Conservation (phyloP, 2,113 vertebrate species). For the Myanophis thanlyinensis region DNA sequence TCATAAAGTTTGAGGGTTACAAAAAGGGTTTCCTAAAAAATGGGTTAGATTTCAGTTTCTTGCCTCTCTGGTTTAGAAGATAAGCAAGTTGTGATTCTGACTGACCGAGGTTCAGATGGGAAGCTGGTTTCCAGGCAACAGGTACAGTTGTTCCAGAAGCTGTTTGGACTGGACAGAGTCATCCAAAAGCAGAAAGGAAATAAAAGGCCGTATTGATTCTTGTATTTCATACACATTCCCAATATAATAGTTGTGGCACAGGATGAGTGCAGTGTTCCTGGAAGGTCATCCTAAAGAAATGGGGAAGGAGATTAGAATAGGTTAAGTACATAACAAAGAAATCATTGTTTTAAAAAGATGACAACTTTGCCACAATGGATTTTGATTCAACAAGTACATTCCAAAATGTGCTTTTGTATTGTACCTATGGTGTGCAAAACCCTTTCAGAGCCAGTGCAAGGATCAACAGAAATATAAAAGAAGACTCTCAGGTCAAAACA, state of each 20-base stretch:
- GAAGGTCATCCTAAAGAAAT: not conserved
- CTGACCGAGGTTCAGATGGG: not conserved
- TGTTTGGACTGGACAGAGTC: not conserved
- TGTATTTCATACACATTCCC: not conserved
- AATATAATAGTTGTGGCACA: not conserved
- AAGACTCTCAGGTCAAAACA: not conserved
- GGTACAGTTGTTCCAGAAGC: not conserved
- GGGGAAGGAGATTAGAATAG: not conserved
- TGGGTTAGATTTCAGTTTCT: not conserved
- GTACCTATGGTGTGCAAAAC: not conserved
- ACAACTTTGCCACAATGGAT: not conserved
- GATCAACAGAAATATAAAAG: not conserved
- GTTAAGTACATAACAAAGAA: not conserved
- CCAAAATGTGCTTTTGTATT: not conserved
- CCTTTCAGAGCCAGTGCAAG: not conserved
- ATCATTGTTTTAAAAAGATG: not conserved
- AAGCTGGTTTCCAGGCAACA: not conserved
- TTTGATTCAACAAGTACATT: not conserved
- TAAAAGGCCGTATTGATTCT: not conserved
- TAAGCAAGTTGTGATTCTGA: not conserved
- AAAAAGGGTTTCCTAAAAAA: not conserved
- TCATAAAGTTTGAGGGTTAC: not conserved
- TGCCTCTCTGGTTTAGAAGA: not conserved
- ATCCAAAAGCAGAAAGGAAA: not conserved
- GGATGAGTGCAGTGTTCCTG: not conserved